Base-by-base conservation (phyloP, 92 coral and sea anemone genomes). In the Epizoanthus stellaris region DNA sequence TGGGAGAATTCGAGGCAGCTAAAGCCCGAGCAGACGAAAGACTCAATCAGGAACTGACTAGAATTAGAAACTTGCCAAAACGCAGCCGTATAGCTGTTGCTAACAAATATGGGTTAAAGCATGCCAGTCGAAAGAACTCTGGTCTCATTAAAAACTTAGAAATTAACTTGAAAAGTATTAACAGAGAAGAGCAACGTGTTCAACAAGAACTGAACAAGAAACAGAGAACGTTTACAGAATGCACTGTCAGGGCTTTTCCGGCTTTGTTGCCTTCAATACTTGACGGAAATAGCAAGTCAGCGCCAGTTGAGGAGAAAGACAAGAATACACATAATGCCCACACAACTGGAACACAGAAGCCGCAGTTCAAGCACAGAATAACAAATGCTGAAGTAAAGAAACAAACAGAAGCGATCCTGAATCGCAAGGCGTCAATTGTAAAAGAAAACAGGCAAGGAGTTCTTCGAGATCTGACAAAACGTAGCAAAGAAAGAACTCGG, bases 1-100 rank as follows among this genome's bases (percentile, higher is more conserved):
- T 61, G 12, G 73, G 88, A 85, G 95, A 90, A 70, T 88, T 87
- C 54, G 87, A 92, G 58, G 86, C 94, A 15, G 89, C 89, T 9
- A 86, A 95, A 76, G 66, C 84, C 40, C 79, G 90, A 56, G 93
- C 93, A 45, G 92, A 94, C 82, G 92, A 89, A 4, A 73, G 98
- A 69, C 91, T 94, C 17, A 90, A 82, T 66, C 98, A 94, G 54
- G 98, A 94, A 53, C 86, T 94, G 17, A 81, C 80, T 21, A 77
- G 98, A 61, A 94, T 94, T 19, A 76, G 95, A 70, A 94, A 94
- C 56, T 86, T 94, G 45, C 98, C 98, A 42, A 92, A 94, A 83
- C 88, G 88, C 76, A 94, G 95, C 74, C 91, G 81, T 15, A 83
- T 92, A 45, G 72, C 85, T 11, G 80, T 88, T 49, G 95, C 86